These are phyloP conservation scores for Chamaetylas fuelleborni DNA, from an alignment of 2,113 vertebrate genomes.

Conservation along the genomic window DNA sequence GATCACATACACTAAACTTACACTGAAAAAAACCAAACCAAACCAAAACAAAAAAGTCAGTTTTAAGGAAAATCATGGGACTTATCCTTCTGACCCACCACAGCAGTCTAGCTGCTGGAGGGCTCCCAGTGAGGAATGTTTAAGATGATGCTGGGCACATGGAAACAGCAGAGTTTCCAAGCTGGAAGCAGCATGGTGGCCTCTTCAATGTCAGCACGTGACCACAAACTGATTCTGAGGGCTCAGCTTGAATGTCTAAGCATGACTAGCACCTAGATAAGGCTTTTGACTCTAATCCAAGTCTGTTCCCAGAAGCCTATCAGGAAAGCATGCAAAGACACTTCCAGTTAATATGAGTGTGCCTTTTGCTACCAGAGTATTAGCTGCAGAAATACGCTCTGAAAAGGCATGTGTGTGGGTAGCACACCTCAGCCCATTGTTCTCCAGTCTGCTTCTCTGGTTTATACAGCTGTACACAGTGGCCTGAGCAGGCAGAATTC, in stretches of 20 bases:
- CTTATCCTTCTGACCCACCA: not conserved
- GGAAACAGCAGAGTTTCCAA: not conserved
- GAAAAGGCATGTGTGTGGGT: not conserved
- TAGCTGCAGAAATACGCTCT: not conserved
- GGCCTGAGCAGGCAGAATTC: conserved; percentile 1
- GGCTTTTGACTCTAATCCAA: not conserved
- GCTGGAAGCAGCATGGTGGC: not conserved
- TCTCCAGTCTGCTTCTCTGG: not conserved
- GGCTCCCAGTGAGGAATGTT: not conserved
- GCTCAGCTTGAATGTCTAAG: not conserved
- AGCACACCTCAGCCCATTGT: not conserved
- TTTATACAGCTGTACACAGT: not conserved
- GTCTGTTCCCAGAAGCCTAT: not conserved
- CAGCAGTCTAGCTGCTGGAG: not conserved
- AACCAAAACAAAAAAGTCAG: not conserved
- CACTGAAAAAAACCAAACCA: not conserved
- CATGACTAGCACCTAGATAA: not conserved
- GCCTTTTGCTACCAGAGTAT: not conserved
- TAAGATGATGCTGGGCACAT: not conserved
- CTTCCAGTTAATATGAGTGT: not conserved
- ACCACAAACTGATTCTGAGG: not conserved
- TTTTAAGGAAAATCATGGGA: not conserved
- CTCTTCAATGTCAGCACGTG: not conserved
- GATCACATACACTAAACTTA: not conserved
- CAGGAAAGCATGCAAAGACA: not conserved